Conservation (phyloP, 2,797 vertebrate genomes). For the Danio tinwini region DNA sequence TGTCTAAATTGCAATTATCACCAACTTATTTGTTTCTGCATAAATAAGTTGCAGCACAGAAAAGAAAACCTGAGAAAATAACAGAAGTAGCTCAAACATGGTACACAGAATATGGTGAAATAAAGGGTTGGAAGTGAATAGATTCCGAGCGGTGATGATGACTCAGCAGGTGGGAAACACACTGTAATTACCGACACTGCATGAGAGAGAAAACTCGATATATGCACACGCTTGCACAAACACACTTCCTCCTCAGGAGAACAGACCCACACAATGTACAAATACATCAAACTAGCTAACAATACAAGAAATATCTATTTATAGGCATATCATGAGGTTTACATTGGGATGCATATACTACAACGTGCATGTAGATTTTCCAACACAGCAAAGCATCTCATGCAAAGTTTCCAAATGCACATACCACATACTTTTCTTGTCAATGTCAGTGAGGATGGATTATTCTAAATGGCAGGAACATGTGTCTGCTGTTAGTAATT, state of each 20-base stretch:
- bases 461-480: background rate
- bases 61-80: background rate
- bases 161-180: conserved; percentile 51
- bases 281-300: background rate
- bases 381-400: background rate
- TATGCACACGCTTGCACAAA: conserved; percentile 4
- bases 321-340: background rate
- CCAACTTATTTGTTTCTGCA: no score
- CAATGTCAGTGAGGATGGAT: background rate
- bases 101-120: background rate
- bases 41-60: no score
- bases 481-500: background rate
- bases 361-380: background rate
- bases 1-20: background rate
- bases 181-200: conserved; percentile 63
- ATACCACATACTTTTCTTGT: background rate
- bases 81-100: background rate
- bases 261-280: background rate
- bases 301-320: background rate
- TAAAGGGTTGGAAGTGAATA: background rate
- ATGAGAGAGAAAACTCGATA: conserved; percentile 39
- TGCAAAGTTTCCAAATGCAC: background rate
- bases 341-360: background rate
- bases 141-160: conserved; percentile 41
- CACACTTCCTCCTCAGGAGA: background rate